Percentiles rank a stretch among this genome's conserved stretches.
These are phyloP conservation scores for Eumerus sabulonum DNA, from an alignment of 2,888 invertebrate genomes.

Conservation along the genomic window DNA sequence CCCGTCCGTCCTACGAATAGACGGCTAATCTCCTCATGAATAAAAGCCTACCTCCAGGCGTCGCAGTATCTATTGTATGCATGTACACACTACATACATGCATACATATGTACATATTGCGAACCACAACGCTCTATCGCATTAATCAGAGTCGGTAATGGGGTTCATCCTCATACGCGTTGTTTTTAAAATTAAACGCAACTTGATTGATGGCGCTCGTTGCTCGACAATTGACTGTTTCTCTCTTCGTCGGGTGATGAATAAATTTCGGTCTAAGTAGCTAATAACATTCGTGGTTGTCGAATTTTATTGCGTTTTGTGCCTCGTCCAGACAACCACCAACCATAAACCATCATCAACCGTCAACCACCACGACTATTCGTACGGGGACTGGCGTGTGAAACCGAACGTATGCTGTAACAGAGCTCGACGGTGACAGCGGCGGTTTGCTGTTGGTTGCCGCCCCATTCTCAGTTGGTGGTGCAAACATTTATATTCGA, in stretches of 20 bases:
- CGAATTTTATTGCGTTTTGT: conserved; percentile 60
- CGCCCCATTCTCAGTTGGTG: conserved; percentile 55
- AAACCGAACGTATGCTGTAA: conserved; percentile 60
- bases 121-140: conserved; percentile 6
- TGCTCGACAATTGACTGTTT: conserved; percentile 34
- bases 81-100: no score
- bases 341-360: conserved; percentile 14
- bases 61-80: no score
- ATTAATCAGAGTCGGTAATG: conserved; percentile 35
- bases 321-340: conserved; percentile 11
- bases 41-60: no score
- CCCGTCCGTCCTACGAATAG: conserved; percentile 17
- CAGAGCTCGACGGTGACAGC: no score
- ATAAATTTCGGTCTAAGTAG: conserved; percentile 60
- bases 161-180: conserved; percentile 6
- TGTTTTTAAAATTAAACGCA: conserved; percentile 66
- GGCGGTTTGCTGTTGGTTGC: background rate
- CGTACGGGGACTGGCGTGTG: conserved; percentile 46
- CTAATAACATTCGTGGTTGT: conserved; percentile 66
- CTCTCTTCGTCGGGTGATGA: conserved; percentile 43
- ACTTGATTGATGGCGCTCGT: conserved; percentile 67
- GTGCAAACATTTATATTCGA: conserved; percentile 62
- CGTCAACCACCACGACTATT: no score
- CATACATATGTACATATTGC: background rate
- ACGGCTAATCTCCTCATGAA: conserved; percentile 66